Conservation (phyloP, 2,113 vertebrate species). For the Origma solitaria region DNA sequence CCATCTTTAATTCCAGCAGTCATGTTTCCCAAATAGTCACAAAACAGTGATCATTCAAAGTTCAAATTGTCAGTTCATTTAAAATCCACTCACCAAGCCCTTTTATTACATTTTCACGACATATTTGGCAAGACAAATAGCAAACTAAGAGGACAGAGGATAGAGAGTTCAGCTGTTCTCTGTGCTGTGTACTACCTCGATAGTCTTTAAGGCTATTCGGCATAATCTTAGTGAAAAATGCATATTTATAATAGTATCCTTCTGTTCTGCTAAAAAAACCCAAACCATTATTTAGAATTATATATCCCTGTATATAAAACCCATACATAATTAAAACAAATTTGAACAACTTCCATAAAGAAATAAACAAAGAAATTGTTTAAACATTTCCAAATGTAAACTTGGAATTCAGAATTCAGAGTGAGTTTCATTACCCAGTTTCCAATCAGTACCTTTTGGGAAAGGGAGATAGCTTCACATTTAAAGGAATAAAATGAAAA, state of each 20-base stretch:
- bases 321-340: not conserved
- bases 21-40: slow-evolving; percentile 49
- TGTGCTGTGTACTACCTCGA: not conserved
- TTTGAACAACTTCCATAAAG: not conserved
- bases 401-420: not conserved
- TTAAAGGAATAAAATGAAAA: not conserved
- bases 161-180: not conserved
- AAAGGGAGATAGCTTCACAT: not conserved
- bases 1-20: slow-evolving; percentile 60
- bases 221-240: not conserved
- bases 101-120: slow-evolving; percentile 17
- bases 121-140: not conserved
- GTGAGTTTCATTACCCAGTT: not conserved
- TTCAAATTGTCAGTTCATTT: slow-evolving; percentile 64
- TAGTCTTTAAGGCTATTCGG: not conserved
- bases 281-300: not conserved
- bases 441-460: not conserved
- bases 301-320: not conserved
- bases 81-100: slow-evolving; percentile 8
- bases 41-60: slow-evolving; percentile 64
- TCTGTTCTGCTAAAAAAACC: not conserved
- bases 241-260: not conserved
- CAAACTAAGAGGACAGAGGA: not conserved
- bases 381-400: not conserved
- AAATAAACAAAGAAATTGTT: not conserved